These are phyloP conservation scores for Ectemnius cavifrons DNA, from an alignment of 2,888 invertebrate genomes.

Conservation along the genomic window DNA sequence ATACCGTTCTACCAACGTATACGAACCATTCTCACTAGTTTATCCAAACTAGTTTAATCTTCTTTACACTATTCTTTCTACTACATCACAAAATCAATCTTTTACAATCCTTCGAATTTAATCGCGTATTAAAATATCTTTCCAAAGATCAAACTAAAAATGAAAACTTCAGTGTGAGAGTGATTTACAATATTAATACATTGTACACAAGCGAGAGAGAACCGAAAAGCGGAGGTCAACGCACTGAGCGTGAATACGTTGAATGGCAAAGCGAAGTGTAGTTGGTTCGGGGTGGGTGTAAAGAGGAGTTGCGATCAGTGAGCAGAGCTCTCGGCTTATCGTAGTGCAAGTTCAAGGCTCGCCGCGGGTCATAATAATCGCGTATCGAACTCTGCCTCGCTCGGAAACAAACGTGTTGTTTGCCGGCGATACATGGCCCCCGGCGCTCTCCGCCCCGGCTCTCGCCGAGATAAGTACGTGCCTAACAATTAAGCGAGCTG, in stretches of 20 bases:
- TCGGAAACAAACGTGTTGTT: conserved; percentile 71
- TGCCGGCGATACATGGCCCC: conserved; percentile 53
- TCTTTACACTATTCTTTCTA: background rate
- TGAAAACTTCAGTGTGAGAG: too few species aligned
- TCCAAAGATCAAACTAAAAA: too few species aligned
- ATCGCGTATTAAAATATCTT: too few species aligned
- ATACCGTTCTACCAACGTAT: conserved; percentile 49
- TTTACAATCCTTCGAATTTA: too few species aligned
- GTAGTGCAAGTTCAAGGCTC: conserved; percentile 77
- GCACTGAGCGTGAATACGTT: background rate
- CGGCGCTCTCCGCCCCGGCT: conserved; percentile 10
- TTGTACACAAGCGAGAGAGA: background rate
- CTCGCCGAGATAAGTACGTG: conserved; percentile 4
- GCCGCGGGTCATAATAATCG: conserved; percentile 76
- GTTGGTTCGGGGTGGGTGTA: conserved; percentile 9
- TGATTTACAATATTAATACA: too few species aligned
- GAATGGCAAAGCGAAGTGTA: background rate
- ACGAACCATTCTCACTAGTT: conserved; percentile 34
- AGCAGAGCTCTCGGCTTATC: conserved; percentile 67
- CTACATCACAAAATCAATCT: background rate
- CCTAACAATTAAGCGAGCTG: conserved; percentile 34
- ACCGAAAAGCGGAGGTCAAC: background rate
- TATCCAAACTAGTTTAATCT: conserved; percentile 13
- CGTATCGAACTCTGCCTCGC: conserved; percentile 70
- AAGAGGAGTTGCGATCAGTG: conserved; percentile 40